A percentile compares a stretch with the other conserved stretches of the same genome.
Evolutionary conservation across 2,113 vertebrate species (phyloP).

Genomic region (Lagopus leucura): DNA sequence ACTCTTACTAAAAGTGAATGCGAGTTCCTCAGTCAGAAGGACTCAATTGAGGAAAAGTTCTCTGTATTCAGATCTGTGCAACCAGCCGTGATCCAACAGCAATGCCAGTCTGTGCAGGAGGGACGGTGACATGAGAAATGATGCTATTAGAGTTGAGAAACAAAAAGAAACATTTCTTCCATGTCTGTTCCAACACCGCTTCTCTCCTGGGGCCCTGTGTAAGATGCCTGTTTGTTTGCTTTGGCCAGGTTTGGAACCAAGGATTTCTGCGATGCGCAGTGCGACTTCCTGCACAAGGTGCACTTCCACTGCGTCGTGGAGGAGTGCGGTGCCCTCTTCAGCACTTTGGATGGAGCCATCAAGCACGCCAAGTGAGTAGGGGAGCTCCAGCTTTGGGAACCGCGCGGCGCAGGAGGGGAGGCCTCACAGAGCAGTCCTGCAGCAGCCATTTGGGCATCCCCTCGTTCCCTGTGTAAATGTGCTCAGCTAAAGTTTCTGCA

Average conservation of each 20-base stretch:
- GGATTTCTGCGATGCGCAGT: conserved; percentile 93
- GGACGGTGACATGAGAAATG: neutral
- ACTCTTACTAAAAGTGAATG: neutral
- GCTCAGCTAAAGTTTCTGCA: neutral
- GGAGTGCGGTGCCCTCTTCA: conserved; percentile 97
- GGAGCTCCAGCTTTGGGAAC: neutral
- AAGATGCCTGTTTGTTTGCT: neutral
- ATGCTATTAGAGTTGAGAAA: neutral
- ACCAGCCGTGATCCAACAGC: neutral
- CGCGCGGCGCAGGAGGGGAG: accelerated
- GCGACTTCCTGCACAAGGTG: conserved; percentile 95
- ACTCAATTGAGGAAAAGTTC: neutral
- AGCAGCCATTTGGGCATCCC: neutral
- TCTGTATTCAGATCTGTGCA: neutral
- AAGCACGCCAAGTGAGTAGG: conserved; percentile 95
- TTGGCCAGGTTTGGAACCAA: conserved; percentile 90
- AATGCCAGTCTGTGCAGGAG: neutral
- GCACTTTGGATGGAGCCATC: conserved; percentile 96
- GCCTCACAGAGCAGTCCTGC: neutral
- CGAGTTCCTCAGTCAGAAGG: neutral
- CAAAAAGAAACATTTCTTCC: neutral
- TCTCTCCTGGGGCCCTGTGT: neutral
- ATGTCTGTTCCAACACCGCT: neutral
- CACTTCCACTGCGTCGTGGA: conserved; percentile 98
- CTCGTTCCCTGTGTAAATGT: neutral